Evolutionary conservation across 1,140 invertebrate species (phyloP), one percentile per base, ranked within the genome.

Genomic region (Nomia melanderi): DNA sequence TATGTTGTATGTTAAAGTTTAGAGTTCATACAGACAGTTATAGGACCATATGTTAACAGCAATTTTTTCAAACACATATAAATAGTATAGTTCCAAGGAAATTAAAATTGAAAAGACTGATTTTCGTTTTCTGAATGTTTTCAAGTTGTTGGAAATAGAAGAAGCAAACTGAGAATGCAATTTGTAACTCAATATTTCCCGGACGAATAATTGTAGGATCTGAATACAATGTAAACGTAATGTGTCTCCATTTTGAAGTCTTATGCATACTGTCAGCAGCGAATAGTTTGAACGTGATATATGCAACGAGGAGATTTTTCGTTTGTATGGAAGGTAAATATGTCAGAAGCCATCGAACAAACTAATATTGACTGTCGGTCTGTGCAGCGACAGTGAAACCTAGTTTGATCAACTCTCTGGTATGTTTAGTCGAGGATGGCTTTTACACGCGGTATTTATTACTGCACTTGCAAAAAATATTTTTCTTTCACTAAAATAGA

Each of bases 351-450:
- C 31, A 78, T 73, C 66, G 50, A 57, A 69, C 41, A 76, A 76
- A 73, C 57, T 63, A 82, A 82, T 82, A 82, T 82, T 82, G 67
- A 69, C 63, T 60, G 33, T 64, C 36, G 31, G 29, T 44, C 72
- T 82, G 66, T 75, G 27, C 25, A n/a, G 56, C 29, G 31, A 23
- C 44, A 79, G 36, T 53, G 31, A 47, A 57, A 25, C 63, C 64
- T 41, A n/a, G 53, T 50, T 75, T 59, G 50, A 80, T 72, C 78
- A 64, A 59, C 41, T n/a, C 47, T 56, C 27, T 47, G 23, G 25
- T 17, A 31, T 12, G 31, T 66, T 36, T 2, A 31, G 27, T 23
- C 69, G 41, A 62, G 53, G 33, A 47, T 41, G 20, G 39, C 20
- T n/a, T 20, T 54, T 29, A 2, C 29, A 33, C 27, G 20, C 27